Evolutionary conservation across 2,888 invertebrate genomes (phyloP), one percentile per base, ranked within the genome.

Genomic region (Ceraclea dissimilis): DNA sequence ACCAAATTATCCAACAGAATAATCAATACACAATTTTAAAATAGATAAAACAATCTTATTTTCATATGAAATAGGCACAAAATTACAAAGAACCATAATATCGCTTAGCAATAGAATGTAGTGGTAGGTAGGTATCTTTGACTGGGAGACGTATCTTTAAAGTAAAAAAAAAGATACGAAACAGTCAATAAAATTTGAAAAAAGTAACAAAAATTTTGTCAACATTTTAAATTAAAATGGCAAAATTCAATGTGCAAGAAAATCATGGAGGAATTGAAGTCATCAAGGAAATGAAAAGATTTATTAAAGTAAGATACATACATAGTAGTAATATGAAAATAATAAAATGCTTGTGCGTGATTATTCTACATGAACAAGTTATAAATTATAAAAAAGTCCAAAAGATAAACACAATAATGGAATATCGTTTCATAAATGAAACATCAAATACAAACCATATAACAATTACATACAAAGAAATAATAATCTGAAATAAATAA

Each of bases 211-310:
- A 59, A 61, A 61, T 56, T 61, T 61, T 57, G 59, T 50, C 57
- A 56, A 52, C 61, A 61, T 59, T 61, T 59, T 61, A 59, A 58
- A 59, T 59, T 51, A 61, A 61, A 61, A 61, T 59, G 59, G 61
- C 58, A 59, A 59, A 61, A 61, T 59, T 56, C 20, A 49, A 43
- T 43, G 10, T 26, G n/a, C 39, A 39, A 39, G 16, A 39, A 47
- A 18, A n/a, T n/a, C n/a, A n/a, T 47, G 19, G 18, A 47, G 5
- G 4, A 39, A 39, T 39, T n/a, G n/a, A 13, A n/a, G 13, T 39
- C 4, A 39, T 39, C 5, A 39, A 8, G 13, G 16, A n/a, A 39
- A 39, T 16, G 13, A 8, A 13, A 39, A 39, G 5, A 39, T 4
- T n/a, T 8, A 39, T n/a, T 4, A 13, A 39, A 13, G 4, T 8